These are phyloP conservation scores for Drosophila melanica DNA, from an alignment of 1,140 invertebrate species.

Conservation along the genomic window DNA sequence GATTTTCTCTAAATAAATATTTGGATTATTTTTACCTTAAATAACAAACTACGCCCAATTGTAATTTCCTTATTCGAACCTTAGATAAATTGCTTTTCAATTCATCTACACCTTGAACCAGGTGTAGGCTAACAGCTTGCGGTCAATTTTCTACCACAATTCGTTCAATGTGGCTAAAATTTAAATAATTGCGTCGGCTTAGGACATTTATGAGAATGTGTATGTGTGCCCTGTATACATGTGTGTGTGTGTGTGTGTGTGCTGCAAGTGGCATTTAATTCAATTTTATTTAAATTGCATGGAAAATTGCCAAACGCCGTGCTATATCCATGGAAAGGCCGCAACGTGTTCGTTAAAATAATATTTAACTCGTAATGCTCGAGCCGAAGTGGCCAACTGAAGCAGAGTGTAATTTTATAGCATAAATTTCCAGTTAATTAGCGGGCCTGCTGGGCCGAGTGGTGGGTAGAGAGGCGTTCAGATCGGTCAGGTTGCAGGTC, in stretches of 20 bases:
- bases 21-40: slow-evolving; percentile 5
- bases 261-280: slow-evolving; percentile 60
- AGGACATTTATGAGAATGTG: neutral
- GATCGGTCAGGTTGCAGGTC: neutral
- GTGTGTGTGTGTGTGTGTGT: slow-evolving; percentile 8
- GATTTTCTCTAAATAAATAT: slow-evolving; percentile 1
- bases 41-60: neutral
- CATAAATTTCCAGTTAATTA: slow-evolving; percentile 82
- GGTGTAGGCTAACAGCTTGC: slow-evolving; percentile 32
- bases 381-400: slow-evolving; percentile 25
- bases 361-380: slow-evolving; percentile 67
- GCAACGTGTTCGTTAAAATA: slow-evolving; percentile 52
- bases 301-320: slow-evolving; percentile 60
- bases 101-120: slow-evolving; percentile 35
- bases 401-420: slow-evolving; percentile 73
- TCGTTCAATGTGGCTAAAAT: slow-evolving; percentile 53
- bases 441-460: slow-evolving; percentile 40
- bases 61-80: slow-evolving; percentile 24
- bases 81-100: slow-evolving; percentile 52
- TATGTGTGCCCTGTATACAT: slow-evolving; percentile 6
- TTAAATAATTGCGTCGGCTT: slow-evolving; percentile 59
- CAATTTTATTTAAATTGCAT: slow-evolving; percentile 78
- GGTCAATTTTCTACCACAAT: slow-evolving; percentile 49
- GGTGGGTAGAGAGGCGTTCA: neutral
- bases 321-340: slow-evolving; percentile 17